These are phyloP conservation scores for Gyps fulvus DNA, from an alignment of 2,113 vertebrate genomes.

Conservation along the genomic window DNA sequence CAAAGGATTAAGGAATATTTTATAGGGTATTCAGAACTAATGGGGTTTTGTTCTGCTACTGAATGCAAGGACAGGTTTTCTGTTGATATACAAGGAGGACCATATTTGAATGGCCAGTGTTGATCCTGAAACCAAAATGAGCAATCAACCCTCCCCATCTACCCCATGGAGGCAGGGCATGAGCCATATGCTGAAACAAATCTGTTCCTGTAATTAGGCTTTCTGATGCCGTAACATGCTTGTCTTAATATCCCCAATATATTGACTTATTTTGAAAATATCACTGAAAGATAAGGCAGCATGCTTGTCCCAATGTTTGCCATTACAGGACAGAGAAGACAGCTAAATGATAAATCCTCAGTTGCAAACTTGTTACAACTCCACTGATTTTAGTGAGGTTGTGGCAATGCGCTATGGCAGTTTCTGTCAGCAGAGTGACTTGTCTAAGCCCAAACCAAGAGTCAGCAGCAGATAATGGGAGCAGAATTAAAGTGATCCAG, in stretches of 20 bases:
- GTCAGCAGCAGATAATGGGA: background rate
- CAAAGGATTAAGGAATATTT: background rate
- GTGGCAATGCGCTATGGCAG: accelerated
- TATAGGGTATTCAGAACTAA: background rate
- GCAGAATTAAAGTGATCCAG: background rate
- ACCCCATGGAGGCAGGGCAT: no score
- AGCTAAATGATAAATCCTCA: background rate
- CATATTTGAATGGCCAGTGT: background rate
- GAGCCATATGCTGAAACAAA: background rate
- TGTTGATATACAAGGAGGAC: background rate
- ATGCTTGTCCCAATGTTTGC: background rate
- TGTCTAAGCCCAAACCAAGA: background rate
- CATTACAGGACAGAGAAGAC: background rate
- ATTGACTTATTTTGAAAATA: background rate
- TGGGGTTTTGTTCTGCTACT: background rate
- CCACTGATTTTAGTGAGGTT: background rate
- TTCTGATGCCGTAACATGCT: background rate
- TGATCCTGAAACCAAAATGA: background rate
- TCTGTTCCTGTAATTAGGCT: background rate
- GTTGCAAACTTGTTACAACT: background rate
- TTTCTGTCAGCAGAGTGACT: background rate
- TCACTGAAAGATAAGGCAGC: background rate
- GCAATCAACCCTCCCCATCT: background rate
- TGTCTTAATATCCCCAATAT: background rate
- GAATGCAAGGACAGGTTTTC: background rate